Evolutionary conservation across 2,113 vertebrate species (phyloP).

Genomic region (Lepidiolamprologus cunningtoni): DNA sequence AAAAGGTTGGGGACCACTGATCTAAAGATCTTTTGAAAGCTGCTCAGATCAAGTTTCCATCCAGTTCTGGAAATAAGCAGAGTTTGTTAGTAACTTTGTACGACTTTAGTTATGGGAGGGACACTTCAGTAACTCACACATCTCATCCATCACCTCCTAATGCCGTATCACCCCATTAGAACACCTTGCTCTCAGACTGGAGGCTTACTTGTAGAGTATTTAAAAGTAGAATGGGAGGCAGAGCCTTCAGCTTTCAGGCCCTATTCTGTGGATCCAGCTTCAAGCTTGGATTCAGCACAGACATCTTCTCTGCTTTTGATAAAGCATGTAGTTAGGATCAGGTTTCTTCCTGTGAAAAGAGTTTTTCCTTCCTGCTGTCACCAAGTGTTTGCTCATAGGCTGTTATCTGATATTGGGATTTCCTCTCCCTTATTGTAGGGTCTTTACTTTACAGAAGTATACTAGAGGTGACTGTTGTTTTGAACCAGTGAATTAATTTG

Average conservation of each 20-base stretch:
- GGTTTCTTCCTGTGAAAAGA: not conserved
- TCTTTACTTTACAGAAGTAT: not conserved
- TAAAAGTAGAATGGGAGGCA: not conserved
- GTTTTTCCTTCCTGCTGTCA: not conserved
- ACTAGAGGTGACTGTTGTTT: not conserved
- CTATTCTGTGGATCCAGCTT: not conserved
- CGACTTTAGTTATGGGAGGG: not conserved
- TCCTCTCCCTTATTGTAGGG: not conserved
- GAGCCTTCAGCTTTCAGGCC: not conserved
- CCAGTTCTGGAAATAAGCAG: not conserved
- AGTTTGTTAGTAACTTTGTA: not conserved
- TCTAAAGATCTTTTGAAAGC: not conserved
- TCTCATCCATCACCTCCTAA: accelerated
- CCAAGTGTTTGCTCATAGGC: not conserved
- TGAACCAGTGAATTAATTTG: not conserved
- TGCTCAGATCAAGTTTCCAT: not conserved
- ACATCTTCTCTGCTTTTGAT: not conserved
- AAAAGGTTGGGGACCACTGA: accelerated
- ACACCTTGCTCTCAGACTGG: not conserved
- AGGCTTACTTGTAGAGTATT: not conserved
- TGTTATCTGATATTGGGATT: not conserved
- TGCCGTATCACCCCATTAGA: not conserved
- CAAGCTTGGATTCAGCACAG: accelerated
- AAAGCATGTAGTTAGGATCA: not conserved
- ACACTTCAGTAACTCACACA: not conserved